These are phyloP conservation scores for Pristionchus exspectatus DNA, from an alignment of 2,888 invertebrate species.

Conservation along the genomic window DNA sequence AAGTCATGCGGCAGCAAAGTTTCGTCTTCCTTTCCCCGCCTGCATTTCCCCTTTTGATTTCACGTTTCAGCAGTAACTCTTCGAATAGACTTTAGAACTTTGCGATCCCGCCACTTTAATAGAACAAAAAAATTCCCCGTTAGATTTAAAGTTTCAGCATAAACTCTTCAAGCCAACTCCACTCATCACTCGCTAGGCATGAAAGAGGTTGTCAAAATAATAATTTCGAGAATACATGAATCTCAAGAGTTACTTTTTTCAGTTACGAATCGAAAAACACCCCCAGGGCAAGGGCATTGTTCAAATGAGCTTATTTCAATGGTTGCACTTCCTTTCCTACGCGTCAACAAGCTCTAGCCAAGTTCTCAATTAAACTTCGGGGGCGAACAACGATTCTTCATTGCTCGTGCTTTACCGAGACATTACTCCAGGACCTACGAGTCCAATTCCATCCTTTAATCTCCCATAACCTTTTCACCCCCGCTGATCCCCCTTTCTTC, in stretches of 20 bases:
- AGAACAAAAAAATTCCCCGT: neutral
- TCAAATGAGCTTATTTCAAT: neutral
- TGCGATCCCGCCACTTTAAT: no score
- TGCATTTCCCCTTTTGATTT: neutral
- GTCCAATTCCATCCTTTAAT: neutral
- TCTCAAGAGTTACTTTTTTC: neutral
- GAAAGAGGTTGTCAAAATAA: neutral
- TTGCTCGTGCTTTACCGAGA: neutral
- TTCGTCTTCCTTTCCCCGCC: neutral
- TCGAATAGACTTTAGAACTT: neutral
- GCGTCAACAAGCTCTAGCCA: neutral
- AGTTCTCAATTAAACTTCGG: neutral
- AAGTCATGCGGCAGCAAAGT: slow-evolving; percentile 33
- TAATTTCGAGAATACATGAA: neutral
- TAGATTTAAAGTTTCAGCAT: neutral
- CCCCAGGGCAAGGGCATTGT: neutral
- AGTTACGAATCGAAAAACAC: neutral
- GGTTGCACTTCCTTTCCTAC: neutral
- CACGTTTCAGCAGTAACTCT: neutral
- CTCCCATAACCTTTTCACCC: neutral
- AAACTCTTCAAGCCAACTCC: neutral
- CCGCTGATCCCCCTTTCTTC: neutral
- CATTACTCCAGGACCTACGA: neutral
- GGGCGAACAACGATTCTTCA: neutral
- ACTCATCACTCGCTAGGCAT: neutral